Percentiles rank a stretch among this genome's conserved stretches.
phyloP scores from a whole-genome alignment of 2,797 vertebrate genomes.

The Tarsius wallacei region DNA sequence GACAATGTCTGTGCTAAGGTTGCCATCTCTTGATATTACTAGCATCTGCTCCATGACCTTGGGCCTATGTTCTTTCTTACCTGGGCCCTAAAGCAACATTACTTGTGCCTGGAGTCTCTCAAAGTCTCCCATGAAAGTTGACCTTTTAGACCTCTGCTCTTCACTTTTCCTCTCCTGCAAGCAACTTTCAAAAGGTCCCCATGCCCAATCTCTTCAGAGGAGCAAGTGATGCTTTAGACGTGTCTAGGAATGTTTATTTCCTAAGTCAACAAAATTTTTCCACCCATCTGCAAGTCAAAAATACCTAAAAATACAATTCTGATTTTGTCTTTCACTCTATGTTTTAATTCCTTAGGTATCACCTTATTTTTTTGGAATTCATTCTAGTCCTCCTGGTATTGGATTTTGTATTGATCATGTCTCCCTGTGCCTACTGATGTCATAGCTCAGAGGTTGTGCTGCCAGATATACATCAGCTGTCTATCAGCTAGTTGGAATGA shows the following conservation, averaged over 20 bases:
- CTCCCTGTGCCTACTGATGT: background rate
- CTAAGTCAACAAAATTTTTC: background rate
- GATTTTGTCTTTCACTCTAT: background rate
- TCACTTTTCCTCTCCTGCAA: background rate
- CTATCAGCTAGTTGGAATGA: background rate
- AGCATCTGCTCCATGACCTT: background rate
- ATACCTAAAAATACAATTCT: background rate
- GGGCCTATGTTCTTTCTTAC: background rate
- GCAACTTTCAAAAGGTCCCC: background rate
- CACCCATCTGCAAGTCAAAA: too few relatives aligned
- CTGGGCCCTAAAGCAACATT: background rate
- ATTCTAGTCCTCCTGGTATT: background rate
- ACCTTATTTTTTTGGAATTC: conserved; percentile 18
- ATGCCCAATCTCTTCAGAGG: background rate
- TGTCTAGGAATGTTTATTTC: background rate
- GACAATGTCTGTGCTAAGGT: background rate
- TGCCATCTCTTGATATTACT: background rate
- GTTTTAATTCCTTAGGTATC: background rate
- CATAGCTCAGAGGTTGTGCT: background rate
- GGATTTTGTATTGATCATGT: background rate
- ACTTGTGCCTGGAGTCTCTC: background rate
- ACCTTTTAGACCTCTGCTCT: background rate
- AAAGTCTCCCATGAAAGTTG: background rate
- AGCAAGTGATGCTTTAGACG: background rate
- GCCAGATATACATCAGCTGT: background rate